Base-by-base conservation (phyloP, 2,888 invertebrate species). In the Dryobotodes eremita region DNA sequence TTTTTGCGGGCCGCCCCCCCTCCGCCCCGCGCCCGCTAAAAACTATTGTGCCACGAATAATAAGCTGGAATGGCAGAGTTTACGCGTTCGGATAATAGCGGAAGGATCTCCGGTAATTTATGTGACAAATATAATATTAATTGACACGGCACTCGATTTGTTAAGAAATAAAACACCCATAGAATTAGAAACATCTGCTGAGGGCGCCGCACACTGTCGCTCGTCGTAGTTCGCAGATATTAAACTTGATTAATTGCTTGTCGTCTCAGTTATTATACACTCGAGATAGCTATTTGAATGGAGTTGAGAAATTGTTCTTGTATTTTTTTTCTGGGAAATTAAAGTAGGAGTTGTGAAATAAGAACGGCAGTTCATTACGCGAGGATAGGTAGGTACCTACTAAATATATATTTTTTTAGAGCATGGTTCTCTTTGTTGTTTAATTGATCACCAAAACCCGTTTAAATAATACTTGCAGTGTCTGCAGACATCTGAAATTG, bases 121-220 rank as follows among this genome's bases (percentile, higher is more conserved):
- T 95, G 94, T 95, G 95, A 96, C 95, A 95, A 96, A 96, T 95
- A 94, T 93, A 93, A 92, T 94, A 95, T 95, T 95, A 95, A 96
- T 96, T 94, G 96, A 94, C 94, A 94, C 79, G 88, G 86, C 90
- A 93, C 95, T 94, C 93, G 92, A 94, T 93, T 84, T 86, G 89
- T 87, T 85, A 72, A 87, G 92, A 93, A 93, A 94, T 94, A 93
- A 91, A 92, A 94, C 95, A 92, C 95, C 95, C 94, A 93, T 90
- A 86, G 90, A 90, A 94, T 95, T 93, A 94, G 88, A 85, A 69
- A 88, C 94, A 93, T 91, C 93, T 92, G 93, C 91, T 77, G 48
- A 80, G 83, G 78, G 86, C 31, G 74, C 71, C 17, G 65, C 13
- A 23, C 59, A 4, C 2, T 31, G 72, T 36, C 62, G 76, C 17